These are phyloP conservation scores for Microtus oregoni DNA, from an alignment of 2,113 vertebrate genomes.

Conservation along the genomic window DNA sequence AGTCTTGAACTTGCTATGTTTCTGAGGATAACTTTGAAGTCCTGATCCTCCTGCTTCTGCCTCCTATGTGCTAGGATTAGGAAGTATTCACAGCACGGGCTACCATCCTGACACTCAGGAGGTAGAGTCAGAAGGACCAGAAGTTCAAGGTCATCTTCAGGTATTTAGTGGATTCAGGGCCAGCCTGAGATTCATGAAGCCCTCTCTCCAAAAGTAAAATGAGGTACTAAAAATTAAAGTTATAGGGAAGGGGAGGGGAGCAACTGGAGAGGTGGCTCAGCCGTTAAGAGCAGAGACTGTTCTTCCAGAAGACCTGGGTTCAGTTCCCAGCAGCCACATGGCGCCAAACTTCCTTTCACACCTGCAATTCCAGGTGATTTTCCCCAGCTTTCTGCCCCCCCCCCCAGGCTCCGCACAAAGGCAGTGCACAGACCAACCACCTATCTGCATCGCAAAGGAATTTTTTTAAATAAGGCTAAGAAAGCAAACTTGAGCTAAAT, in stretches of 20 bases:
- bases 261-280: not conserved
- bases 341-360: not conserved
- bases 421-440: not conserved
- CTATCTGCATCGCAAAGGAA: not conserved
- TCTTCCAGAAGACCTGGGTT: not conserved
- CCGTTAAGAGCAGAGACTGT: not conserved
- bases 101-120: not conserved
- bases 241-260: not conserved
- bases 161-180: not conserved
- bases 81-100: too few species aligned
- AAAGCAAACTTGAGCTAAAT: not conserved
- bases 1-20: not conserved
- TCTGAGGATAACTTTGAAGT: not conserved
- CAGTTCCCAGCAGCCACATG: not conserved
- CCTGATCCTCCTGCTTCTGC: not conserved
- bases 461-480: not conserved
- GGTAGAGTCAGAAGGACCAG: too few species aligned
- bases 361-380: too few species aligned
- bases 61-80: not conserved
- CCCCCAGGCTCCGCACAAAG: not conserved
- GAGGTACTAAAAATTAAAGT: not conserved
- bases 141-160: not conserved
- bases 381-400: not conserved
- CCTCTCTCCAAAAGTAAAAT: not conserved
- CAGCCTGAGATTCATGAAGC: not conserved